phyloP scores from a whole-genome alignment of 2,113 vertebrate genomes.

The Saccopteryx bilineata region DNA sequence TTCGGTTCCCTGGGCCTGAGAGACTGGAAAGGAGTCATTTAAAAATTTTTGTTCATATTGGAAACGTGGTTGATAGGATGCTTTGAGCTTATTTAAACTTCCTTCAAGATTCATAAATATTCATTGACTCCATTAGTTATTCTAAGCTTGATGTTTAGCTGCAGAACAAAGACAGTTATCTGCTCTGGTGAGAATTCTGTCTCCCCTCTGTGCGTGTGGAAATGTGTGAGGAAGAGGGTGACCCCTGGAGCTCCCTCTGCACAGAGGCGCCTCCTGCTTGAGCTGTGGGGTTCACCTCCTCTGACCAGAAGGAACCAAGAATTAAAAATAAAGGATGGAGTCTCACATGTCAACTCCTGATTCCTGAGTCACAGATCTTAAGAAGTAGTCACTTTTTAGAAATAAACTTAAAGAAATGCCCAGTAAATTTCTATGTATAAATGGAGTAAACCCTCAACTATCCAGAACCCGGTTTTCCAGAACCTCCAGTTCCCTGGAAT shows the following conservation, averaged over 20 bases:
- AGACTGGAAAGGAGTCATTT: background rate
- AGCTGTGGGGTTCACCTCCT: constrained; percentile 40
- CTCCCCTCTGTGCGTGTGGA: constrained; percentile 66
- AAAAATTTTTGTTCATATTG: background rate
- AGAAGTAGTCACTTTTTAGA: background rate
- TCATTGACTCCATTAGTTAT: constrained; percentile 72
- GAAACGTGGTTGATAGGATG: constrained; percentile 39
- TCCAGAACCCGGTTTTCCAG: background rate
- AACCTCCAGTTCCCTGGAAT: background rate
- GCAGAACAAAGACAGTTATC: constrained; percentile 70
- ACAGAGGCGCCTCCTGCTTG: background rate
- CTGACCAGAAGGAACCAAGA: constrained; percentile 7
- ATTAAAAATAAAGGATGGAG: background rate
- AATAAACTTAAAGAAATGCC: background rate
- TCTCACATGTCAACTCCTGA: background rate
- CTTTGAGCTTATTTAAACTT: constrained; percentile 66
- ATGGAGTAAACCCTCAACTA: background rate
- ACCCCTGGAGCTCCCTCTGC: background rate
- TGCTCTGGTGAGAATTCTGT: constrained; percentile 58
- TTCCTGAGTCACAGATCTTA: constrained; percentile 23
- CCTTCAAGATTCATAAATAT: constrained; percentile 72
- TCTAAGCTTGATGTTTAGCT: constrained; percentile 69
- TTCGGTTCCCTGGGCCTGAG: constrained; percentile 24
- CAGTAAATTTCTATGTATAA: background rate
- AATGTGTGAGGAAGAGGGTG: constrained; percentile 43